Base-by-base conservation (phyloP, 2,797 vertebrate genomes). In the Takifugu ocellatus region DNA sequence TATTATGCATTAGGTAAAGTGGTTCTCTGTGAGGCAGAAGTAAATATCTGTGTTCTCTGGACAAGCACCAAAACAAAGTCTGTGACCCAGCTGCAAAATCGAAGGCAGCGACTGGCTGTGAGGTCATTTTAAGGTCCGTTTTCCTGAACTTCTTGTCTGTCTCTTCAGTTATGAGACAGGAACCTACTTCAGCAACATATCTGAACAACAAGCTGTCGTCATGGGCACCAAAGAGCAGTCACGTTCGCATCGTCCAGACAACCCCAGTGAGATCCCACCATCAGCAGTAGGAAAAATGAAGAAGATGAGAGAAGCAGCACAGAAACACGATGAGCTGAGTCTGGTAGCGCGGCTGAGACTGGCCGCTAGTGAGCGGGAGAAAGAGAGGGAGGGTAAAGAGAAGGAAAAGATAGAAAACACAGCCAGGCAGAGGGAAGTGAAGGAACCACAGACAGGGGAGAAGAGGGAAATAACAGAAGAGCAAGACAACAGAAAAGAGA, bases 261-360 rank as follows among this genome's bases (percentile, higher is more conserved):
- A 25, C 57, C 45, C 66, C 11, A 24, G 49, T 27, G 70, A 56
- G 36, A 44, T 84, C 66, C 74, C 26, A 2, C 81, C 84, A 8
- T 76, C 76, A 3, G 14, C 21, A 0, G 60, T 25, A 5, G 17
- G 26, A 46, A 53, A 65, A 29, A 39, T 27, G 9, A 61, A 42
- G 54, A 43, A 1, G 1, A 36, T 56, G 10, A 46, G 25, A n/a
- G 14, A 56, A 14, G 25, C 44, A 31, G 3, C 25, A 60, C 63
- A 31, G 25, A 56, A 61, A 56, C 6, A 33, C 46, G 31, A 68
- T 33, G 70, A 36, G 5, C 51, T 83, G 0, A 74, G 78, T 66
- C 59, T 87, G 48, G 88, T 88, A 47, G 85, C 67, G 15, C 75
- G 81, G 62, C 76, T 89, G 62, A 67, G 86, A 59, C 77, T 65